Evolutionary conservation across 1,140 invertebrate species (phyloP).

Genomic region (Heliothis virescens): DNA sequence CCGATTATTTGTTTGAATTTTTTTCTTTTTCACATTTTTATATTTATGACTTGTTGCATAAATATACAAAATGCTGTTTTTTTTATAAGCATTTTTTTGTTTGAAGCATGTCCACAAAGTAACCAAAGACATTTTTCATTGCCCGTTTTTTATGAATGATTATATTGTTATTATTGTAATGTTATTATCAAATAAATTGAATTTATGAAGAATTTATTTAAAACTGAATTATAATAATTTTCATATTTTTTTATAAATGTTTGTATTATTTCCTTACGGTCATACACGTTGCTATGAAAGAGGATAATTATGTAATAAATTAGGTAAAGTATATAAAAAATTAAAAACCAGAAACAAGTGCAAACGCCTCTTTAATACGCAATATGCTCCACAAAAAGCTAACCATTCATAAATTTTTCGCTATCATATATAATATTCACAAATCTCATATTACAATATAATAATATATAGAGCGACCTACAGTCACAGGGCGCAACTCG

Average conservation of each 20-base stretch:
- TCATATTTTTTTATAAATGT: background rate
- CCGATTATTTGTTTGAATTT: too few species aligned
- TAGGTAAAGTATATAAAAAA: slow-evolving; percentile 47
- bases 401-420: slow-evolving; percentile 76
- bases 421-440: slow-evolving; percentile 73
- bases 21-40: background rate
- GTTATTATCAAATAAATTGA: too few species aligned
- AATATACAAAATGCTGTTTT: background rate
- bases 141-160: background rate
- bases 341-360: slow-evolving; percentile 61
- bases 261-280: too few species aligned
- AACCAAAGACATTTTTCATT: background rate
- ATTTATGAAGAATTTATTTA: background rate
- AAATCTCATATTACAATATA: slow-evolving; percentile 47
- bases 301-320: background rate
- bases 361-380: slow-evolving; percentile 79
- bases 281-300: too few species aligned
- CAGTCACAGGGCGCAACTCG: slow-evolving; percentile 31
- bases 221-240: background rate
- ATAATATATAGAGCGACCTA: slow-evolving; percentile 45
- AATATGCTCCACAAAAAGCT: slow-evolving; percentile 83
- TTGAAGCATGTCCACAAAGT: background rate
- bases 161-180: background rate
- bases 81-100: background rate
- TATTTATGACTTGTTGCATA: slow-evolving; percentile 3